A percentile compares a stretch with the other conserved stretches of the same genome.
Evolutionary conservation across 2,797 vertebrate genomes (phyloP).

Genomic region (Trachurus trachurus): DNA sequence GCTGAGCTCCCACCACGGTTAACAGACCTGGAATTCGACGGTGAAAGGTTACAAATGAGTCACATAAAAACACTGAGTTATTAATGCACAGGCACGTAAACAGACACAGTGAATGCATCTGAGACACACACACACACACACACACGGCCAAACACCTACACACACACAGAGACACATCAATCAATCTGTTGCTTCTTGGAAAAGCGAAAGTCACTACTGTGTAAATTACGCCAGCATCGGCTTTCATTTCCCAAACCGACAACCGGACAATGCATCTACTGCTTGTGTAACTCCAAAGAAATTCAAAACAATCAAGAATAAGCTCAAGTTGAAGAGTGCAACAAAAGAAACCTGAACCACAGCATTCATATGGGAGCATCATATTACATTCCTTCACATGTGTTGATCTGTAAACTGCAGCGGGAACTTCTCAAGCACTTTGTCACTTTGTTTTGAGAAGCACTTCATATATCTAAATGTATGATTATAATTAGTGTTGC

Average conservation of each 20-base stretch:
- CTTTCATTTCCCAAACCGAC: conserved; percentile 47
- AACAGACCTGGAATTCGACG: conserved; percentile 43
- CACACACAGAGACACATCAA: conserved; percentile 19
- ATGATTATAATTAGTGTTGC: background rate
- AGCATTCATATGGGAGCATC: background rate
- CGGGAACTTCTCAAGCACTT: background rate
- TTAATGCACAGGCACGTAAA: conserved; percentile 36
- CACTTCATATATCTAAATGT: background rate
- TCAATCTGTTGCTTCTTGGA: conserved; percentile 45
- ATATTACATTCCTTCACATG: background rate
- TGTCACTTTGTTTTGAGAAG: background rate
- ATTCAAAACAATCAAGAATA: conserved; percentile 36
- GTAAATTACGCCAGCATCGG: conserved; percentile 21
- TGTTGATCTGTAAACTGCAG: background rate
- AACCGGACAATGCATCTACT: conserved; percentile 20
- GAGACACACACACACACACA: conserved; percentile 3
- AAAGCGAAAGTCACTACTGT: conserved; percentile 33
- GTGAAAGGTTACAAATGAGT: conserved; percentile 71
- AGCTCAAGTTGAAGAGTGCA: conserved; percentile 6
- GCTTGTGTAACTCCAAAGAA: conserved; percentile 2
- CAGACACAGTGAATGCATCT: conserved; percentile 17
- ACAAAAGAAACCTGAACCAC: conserved; percentile 17
- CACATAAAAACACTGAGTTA: conserved; percentile 48
- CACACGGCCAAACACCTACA: conserved; percentile 1
- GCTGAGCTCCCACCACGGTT: conserved; percentile 14